A percentile compares a stretch with the other conserved stretches of the same genome.
Evolutionary conservation across 2,113 vertebrate species (phyloP).

Genomic region (Talpa occidentalis): DNA sequence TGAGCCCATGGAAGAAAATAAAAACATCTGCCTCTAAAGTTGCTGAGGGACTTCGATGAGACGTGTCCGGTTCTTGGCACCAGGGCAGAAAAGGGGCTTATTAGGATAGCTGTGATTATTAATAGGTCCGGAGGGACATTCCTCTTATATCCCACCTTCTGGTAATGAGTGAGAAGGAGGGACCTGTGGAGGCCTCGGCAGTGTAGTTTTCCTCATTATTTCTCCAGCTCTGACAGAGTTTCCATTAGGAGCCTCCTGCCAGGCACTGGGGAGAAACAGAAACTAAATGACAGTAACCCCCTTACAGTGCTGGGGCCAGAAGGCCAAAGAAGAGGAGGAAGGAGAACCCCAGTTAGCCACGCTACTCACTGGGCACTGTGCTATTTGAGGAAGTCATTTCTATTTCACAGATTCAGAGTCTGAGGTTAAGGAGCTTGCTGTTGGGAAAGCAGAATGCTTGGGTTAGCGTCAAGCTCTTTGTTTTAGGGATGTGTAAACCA

Average conservation of each 20-base stretch:
- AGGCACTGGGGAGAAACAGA: not conserved
- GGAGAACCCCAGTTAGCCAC: fast-evolving
- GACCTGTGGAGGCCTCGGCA: not conserved
- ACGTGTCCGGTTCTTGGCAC: not conserved
- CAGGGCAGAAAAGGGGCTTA: not conserved
- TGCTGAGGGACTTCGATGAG: not conserved
- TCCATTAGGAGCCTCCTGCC: not conserved
- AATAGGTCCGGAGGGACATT: not conserved
- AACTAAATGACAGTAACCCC: not conserved
- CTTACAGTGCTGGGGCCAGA: not conserved
- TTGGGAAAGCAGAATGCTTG: not conserved
- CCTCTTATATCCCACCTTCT: not conserved
- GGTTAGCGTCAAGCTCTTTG: not conserved
- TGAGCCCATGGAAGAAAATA: not conserved
- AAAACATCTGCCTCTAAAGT: no score
- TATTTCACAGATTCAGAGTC: not conserved
- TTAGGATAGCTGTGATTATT: not conserved
- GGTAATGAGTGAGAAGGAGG: no score
- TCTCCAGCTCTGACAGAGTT: not conserved
- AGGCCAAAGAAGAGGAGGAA: not conserved
- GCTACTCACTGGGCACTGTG: fast-evolving
- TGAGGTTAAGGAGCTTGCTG: not conserved
- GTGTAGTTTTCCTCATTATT: not conserved
- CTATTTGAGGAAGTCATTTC: not conserved
- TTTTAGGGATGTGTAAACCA: not conserved